Percentiles rank a stretch among this genome's conserved stretches.
These are phyloP conservation scores for Limnephilus auricula DNA, from an alignment of 2,888 invertebrate species.

Conservation along the genomic window DNA sequence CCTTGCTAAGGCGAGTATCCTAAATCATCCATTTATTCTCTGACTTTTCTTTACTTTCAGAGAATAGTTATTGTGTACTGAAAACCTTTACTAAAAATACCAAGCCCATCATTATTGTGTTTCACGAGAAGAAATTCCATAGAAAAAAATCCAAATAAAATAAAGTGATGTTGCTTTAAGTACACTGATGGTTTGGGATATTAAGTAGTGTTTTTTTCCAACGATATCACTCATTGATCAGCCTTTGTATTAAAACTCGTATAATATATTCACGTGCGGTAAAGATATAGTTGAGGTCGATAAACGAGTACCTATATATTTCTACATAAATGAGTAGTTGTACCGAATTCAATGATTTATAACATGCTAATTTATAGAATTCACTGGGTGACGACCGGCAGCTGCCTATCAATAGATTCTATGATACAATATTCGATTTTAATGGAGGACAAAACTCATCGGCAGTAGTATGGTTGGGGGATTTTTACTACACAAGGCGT, in stretches of 20 bases:
- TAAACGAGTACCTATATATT: too few species aligned
- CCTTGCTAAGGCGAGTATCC: slow-evolving; percentile 43
- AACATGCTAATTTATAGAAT: too few species aligned
- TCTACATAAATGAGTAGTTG: too few species aligned
- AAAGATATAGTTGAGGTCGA: too few species aligned
- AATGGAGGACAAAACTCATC: too few species aligned
- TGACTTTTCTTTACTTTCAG: slow-evolving; percentile 14
- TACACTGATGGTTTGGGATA: not conserved
- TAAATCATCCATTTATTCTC: slow-evolving; percentile 39
- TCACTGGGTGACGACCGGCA: too few species aligned
- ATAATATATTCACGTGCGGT: not conserved
- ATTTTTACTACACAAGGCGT: too few species aligned
- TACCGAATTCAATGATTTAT: too few species aligned
- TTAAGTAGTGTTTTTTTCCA: not conserved
- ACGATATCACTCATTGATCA: not conserved
- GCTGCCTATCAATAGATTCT: too few species aligned
- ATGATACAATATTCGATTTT: too few species aligned
- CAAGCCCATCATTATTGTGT: not conserved
- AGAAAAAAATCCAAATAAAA: not conserved
- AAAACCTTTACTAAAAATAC: slow-evolving; percentile 12
- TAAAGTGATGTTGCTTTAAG: not conserved
- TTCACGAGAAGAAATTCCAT: not conserved
- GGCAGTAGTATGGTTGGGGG: too few species aligned
- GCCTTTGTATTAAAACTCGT: not conserved
- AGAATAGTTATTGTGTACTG: not conserved